Base-by-base conservation (phyloP, 2,888 invertebrate genomes). In the Coenonympha arcania region DNA sequence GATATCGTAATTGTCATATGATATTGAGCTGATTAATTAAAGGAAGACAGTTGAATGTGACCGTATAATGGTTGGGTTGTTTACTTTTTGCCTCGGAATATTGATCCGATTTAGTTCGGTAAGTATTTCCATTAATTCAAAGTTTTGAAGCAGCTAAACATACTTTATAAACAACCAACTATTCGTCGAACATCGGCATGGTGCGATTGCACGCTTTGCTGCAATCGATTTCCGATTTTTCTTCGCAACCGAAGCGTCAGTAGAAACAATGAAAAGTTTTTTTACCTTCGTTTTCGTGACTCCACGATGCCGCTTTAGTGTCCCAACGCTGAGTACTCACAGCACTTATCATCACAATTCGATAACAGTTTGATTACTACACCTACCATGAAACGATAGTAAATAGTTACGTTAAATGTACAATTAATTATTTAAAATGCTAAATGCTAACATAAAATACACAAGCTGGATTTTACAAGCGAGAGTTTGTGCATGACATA, bases 231-330 rank as follows among this genome's bases (percentile, higher is more conserved):
- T 70, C 57, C 64, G 62, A 66, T 69, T 66, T 66, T 69, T 68
- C 58, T 64, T 54, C 55, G 56, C 57, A 61, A 54, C 63, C 62
- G 52, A 66, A 73, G 78, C 76, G 71, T 74, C 70, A 60, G 61
- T 68, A 71, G 71, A 75, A 72, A 79, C 77, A 82, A 80, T 79
- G 73, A 76, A 78, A 75, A 72, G 59, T 72, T 77, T 77, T 71
- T 78, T 79, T 85, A 87, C 87, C 87, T 87, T 84, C 87, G 81
- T 87, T 87, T 87, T 85, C 86, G 84, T 79, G 87, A 87, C 87
- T 87, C 87, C 87, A 87, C 87, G 87, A 84, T 87, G 87, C 87
- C 83, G 87, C 79, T 81, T 87, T 87, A 79, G 75, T 69, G 80
- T 85, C 78, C 85, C 85, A 81, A 76, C 74, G 77, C 76, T 79